Evolutionary conservation across 2,113 vertebrate species (phyloP).

Genomic region (Rostratula benghalensis): DNA sequence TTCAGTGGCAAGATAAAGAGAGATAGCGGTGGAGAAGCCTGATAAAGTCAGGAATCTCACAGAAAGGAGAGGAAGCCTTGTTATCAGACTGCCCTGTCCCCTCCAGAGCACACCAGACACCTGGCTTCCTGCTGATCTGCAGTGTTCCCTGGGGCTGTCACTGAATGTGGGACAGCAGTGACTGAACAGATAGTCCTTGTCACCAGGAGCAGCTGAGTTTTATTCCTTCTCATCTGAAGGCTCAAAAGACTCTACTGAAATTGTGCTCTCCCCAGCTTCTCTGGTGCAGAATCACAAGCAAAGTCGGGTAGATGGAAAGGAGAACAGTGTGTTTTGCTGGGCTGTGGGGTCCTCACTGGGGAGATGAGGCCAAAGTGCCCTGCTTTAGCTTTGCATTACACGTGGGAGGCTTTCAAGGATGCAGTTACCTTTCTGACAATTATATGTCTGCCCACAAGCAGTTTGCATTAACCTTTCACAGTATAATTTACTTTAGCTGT

Average conservation of each 20-base stretch:
- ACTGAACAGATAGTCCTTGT: background rate
- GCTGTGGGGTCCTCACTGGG: background rate
- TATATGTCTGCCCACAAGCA: background rate
- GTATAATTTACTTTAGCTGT: background rate
- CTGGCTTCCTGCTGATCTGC: background rate
- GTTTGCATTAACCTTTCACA: background rate
- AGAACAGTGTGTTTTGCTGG: background rate
- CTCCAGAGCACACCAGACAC: background rate
- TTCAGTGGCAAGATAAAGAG: background rate
- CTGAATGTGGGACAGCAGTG: background rate
- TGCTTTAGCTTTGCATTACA: background rate
- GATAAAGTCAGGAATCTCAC: background rate
- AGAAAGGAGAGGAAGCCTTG: background rate
- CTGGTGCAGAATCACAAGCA: background rate
- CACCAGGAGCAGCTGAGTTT: background rate
- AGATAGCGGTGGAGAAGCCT: background rate
- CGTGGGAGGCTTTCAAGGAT: background rate
- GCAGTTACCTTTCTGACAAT: background rate
- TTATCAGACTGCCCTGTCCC: background rate
- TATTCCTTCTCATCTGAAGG: background rate
- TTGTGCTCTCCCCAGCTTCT: background rate
- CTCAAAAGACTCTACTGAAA: background rate
- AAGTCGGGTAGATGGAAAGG: background rate
- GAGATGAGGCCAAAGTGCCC: background rate
- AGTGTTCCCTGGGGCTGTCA: fast-evolving